Conservation (phyloP, 2,888 invertebrate species). For the Catocala fraxini region DNA sequence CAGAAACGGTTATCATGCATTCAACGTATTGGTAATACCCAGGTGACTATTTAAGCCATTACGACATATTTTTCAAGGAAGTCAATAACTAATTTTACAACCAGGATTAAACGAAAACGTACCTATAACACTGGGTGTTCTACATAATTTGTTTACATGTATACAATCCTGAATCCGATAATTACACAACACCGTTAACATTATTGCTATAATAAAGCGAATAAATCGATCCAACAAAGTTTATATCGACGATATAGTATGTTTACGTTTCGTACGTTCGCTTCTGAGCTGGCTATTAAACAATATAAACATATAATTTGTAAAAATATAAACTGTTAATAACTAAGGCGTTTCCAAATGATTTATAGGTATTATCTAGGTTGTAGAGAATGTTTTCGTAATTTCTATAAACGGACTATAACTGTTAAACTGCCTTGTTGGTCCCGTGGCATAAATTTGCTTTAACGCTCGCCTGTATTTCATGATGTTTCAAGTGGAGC, state of each 20-base stretch:
- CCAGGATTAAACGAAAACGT: not conserved
- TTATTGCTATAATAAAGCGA: slow-evolving; percentile 40
- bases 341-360: slow-evolving; percentile 18
- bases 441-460: no score
- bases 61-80: not conserved
- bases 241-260: slow-evolving; percentile 20
- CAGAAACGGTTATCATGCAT: no score
- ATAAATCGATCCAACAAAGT: slow-evolving; percentile 38
- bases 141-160: slow-evolving; percentile 17
- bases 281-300: slow-evolving; percentile 18
- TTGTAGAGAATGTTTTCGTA: slow-evolving; percentile 34
- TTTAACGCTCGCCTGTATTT: no score
- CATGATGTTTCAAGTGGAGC: no score
- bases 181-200: slow-evolving; percentile 30
- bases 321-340: slow-evolving; percentile 32
- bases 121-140: slow-evolving; percentile 4
- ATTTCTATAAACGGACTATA: slow-evolving; percentile 19
- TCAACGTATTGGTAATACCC: no score
- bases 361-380: slow-evolving; percentile 37
- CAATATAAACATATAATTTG: slow-evolving; percentile 38
- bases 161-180: slow-evolving; percentile 28
- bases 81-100: not conserved
- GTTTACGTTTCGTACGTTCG: slow-evolving; percentile 40
- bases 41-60: no score
- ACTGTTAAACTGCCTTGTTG: no score